phyloP scores from a whole-genome alignment of 2,888 invertebrate species.

The Uropetala carovei region DNA sequence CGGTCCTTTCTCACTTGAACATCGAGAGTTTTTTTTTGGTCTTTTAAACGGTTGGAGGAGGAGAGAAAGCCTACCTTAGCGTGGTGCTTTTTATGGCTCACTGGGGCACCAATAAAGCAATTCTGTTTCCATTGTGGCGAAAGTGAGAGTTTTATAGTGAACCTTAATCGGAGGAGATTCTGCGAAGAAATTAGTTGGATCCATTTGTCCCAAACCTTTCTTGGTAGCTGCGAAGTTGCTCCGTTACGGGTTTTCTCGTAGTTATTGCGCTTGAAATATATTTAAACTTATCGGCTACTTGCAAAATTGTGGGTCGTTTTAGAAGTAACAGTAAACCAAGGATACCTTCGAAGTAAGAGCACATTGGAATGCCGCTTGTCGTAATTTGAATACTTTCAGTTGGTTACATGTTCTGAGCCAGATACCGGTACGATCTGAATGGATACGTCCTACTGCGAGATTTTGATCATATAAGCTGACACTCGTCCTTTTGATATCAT shows the following conservation, averaged over 20 bases:
- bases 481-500: too few relatives aligned
- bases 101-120: background rate
- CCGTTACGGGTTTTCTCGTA: background rate
- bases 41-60: background rate
- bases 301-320: background rate
- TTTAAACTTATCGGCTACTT: background rate
- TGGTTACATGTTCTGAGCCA: too few relatives aligned
- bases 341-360: too few relatives aligned
- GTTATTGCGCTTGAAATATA: background rate
- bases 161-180: background rate
- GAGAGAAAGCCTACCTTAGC: background rate
- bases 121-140: background rate
- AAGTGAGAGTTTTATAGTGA: background rate
- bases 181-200: background rate
- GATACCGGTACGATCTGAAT: too few relatives aligned
- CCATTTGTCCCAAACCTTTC: background rate
- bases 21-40: background rate
- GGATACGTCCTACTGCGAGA: too few relatives aligned
- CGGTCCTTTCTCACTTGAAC: slow-evolving; percentile 1
- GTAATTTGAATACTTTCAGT: too few relatives aligned
- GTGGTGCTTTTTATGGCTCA: background rate
- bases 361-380: too few relatives aligned
- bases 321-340: too few relatives aligned
- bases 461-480: too few relatives aligned
- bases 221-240: background rate